These are phyloP conservation scores for Eristalinus sepulchralis DNA, from an alignment of 2,888 invertebrate genomes.

Conservation along the genomic window DNA sequence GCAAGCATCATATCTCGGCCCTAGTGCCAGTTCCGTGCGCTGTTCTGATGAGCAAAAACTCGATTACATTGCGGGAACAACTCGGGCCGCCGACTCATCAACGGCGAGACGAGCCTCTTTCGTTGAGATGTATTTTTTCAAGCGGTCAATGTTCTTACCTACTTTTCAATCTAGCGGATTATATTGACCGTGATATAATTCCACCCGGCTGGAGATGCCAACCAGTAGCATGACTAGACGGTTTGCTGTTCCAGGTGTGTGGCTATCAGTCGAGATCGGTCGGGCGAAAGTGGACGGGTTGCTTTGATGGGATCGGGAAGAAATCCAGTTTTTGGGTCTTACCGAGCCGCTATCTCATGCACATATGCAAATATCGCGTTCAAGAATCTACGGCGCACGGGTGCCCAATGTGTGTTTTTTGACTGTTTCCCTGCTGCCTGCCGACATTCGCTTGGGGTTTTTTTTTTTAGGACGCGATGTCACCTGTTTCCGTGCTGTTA, in stretches of 20 bases:
- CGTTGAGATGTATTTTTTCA: background rate
- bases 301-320: background rate
- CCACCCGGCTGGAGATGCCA: background rate
- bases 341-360: conserved; percentile 1
- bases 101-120: background rate
- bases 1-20: background rate
- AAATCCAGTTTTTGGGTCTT: conserved; percentile 25
- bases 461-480: conserved; percentile 31
- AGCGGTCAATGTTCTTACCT: conserved; percentile 39
- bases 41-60: background rate
- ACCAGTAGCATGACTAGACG: background rate
- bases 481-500: conserved; percentile 59
- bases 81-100: background rate
- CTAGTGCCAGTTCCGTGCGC: background rate
- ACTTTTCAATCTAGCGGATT: conserved; percentile 2
- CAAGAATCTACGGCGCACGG: background rate
- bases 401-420: background rate
- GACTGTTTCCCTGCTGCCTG: background rate
- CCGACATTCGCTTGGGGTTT: background rate
- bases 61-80: background rate
- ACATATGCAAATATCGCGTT: conserved; percentile 7
- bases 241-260: background rate
- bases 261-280: background rate
- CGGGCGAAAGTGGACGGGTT: conserved; percentile 29
- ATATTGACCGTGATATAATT: conserved; percentile 2